Evolutionary conservation across 1,140 invertebrate species (phyloP), one percentile per base, ranked within the genome.

Genomic region (Hylyphantes graminicola): DNA sequence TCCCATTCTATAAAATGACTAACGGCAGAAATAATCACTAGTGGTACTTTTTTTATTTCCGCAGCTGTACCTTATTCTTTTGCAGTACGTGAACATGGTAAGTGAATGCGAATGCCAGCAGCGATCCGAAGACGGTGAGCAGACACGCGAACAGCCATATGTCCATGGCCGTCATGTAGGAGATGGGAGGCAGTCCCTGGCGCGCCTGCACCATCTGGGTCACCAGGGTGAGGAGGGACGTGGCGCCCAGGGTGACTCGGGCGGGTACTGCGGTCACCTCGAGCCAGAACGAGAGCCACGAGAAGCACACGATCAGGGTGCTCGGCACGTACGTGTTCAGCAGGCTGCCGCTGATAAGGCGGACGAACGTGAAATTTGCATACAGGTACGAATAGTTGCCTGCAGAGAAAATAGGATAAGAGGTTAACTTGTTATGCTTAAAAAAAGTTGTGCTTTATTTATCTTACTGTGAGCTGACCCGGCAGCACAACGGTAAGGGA

Each of bases 201-300:
- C 74, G 79, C 7, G 86, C 76, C 17, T 86, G 83, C 8, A 86
- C 63, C 12, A 87, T 80, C 64, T 87, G 86, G 7, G 87, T 88
- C 9, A 86, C 82, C 15, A 87, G 68, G 7, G 87, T 88, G 12
- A 88, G 85, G 7, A 87, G 54, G 1, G 87, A 88, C 13, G 87
- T 88, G 12, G 88, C 80, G 0, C 87, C 87, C 13, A 90, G 85
- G 0, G 88, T 88, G 15, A 90, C 88, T 51, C 89, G 74, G 10
- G 90, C 89, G 0, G 89, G 90, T 0, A 89, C 89, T 13, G 88
- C 87, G 50, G 88, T 87, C 35, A 90, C 89, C 78, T 90, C 89
- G 10, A 90, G 70, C 90, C 90, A 90, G 84, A 90, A 90, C 57
- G 89, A 89, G n/a, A 90, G 87, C 87, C 86, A 87, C 0, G 86